A percentile compares a stretch with the other conserved stretches of the same genome.
phyloP scores from a whole-genome alignment of 2,888 invertebrate genomes.

The Cyclophora punctaria region DNA sequence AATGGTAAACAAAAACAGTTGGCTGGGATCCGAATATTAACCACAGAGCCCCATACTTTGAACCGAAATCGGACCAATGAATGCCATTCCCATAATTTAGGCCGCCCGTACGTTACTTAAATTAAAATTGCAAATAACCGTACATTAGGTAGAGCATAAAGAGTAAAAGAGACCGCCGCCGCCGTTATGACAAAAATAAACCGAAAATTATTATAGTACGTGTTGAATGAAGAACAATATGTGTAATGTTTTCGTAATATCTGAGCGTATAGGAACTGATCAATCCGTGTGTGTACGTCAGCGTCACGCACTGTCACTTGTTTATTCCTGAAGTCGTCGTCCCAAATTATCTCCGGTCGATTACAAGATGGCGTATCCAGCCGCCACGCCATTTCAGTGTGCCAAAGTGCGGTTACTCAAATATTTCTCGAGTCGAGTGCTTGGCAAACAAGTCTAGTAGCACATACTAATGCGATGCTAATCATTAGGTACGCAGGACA shows the following conservation, averaged over 20 bases:
- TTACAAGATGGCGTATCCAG: conserved; percentile 26
- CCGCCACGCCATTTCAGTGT: conserved; percentile 28
- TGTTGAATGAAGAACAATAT: neutral
- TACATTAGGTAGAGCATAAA: too few relatives aligned
- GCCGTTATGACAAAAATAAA: too few relatives aligned
- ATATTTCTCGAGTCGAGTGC: conserved; percentile 52
- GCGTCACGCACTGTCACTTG: conserved; percentile 4
- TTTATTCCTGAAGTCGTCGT: conserved; percentile 13
- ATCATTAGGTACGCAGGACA: conserved; percentile 53
- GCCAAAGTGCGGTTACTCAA: conserved; percentile 50
- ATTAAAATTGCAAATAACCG: too few relatives aligned
- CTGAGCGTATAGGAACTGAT: neutral
- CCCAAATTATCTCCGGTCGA: conserved; percentile 19
- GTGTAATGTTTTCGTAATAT: conserved; percentile 9
- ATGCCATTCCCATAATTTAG: too few relatives aligned
- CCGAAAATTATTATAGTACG: too few relatives aligned
- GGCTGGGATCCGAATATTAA: too few relatives aligned
- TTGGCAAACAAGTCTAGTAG: conserved; percentile 50
- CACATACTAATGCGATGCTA: conserved; percentile 68
- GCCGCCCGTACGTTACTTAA: too few relatives aligned
- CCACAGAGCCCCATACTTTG: too few relatives aligned
- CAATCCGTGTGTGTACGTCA: neutral
- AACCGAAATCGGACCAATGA: too few relatives aligned
- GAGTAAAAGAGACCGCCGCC: too few relatives aligned
- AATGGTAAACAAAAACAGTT: too few relatives aligned